Evolutionary conservation across 2,113 vertebrate genomes (phyloP).

Genomic region (Rhinolophus sinicus): DNA sequence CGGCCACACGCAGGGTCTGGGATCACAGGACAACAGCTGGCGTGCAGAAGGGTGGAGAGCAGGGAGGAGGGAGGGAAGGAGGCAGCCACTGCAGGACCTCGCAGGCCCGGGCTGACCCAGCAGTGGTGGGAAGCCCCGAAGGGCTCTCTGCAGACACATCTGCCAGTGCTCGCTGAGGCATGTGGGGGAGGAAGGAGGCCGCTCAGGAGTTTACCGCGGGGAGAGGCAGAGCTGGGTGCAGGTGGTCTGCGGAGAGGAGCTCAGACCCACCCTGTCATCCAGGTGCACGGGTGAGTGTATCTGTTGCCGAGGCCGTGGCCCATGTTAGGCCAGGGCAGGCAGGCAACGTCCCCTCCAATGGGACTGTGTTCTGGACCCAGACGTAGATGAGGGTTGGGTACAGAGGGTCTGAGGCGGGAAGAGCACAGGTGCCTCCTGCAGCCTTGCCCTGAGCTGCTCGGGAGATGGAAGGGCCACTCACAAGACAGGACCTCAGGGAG

Average conservation of each 20-base stretch:
- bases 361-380: too few species aligned
- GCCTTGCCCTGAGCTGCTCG: too few species aligned
- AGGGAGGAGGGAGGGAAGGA: too few species aligned
- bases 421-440: too few species aligned
- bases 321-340: too few species aligned
- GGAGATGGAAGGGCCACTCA: fast-evolving
- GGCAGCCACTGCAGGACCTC: too few species aligned
- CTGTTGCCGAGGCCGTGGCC: fast-evolving
- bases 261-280: neutral
- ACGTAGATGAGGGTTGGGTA: fast-evolving
- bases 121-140: fast-evolving
- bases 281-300: fast-evolving
- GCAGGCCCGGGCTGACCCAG: too few species aligned
- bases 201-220: too few species aligned
- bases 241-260: neutral
- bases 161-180: neutral
- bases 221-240: neutral
- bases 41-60: neutral
- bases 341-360: neutral
- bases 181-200: too few species aligned
- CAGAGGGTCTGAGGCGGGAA: neutral
- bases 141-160: neutral
- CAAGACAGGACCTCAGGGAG: too few species aligned
- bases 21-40: neutral
- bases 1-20: neutral